Conservation (phyloP, 2,113 vertebrate species). For the Casuarius casuarius region DNA sequence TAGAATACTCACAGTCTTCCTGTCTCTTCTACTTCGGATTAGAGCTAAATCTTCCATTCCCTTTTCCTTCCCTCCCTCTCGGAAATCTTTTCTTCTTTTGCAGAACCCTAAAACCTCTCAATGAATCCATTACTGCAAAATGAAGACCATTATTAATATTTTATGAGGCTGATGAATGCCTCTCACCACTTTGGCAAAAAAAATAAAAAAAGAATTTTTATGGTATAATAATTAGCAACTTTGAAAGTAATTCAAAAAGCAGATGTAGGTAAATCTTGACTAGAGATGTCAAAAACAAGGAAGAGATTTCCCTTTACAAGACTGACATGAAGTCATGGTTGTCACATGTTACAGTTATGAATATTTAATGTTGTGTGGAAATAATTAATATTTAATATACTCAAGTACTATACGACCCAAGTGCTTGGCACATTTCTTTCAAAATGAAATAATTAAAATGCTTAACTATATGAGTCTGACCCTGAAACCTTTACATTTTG, state of each 20-base stretch:
- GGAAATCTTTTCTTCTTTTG: neutral
- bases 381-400: slow-evolving; percentile 62
- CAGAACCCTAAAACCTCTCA: neutral
- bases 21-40: neutral
- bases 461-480: slow-evolving; percentile 4
- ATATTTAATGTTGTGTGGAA: slow-evolving; percentile 46
- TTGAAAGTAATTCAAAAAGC: slow-evolving; percentile 35
- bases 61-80: neutral
- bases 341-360: slow-evolving; percentile 15
- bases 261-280: slow-evolving; percentile 5
- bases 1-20: neutral
- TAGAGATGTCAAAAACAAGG: slow-evolving; percentile 22
- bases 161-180: neutral
- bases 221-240: slow-evolving; percentile 41
- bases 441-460: slow-evolving; percentile 38
- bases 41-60: neutral
- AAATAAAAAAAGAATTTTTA: slow-evolving; percentile 28
- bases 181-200: neutral
- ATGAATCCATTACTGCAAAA: slow-evolving; percentile 17
- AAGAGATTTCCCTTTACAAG: slow-evolving; percentile 10
- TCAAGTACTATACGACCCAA: neutral
- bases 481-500: neutral
- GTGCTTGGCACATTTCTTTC: slow-evolving; percentile 18
- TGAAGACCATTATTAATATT: slow-evolving; percentile 7
- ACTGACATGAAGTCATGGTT: slow-evolving; percentile 12